These are phyloP conservation scores for Aurelia aurita DNA, from an alignment of 30 jellyfish, hydroid and myxozoan species.

Conservation along the genomic window DNA sequence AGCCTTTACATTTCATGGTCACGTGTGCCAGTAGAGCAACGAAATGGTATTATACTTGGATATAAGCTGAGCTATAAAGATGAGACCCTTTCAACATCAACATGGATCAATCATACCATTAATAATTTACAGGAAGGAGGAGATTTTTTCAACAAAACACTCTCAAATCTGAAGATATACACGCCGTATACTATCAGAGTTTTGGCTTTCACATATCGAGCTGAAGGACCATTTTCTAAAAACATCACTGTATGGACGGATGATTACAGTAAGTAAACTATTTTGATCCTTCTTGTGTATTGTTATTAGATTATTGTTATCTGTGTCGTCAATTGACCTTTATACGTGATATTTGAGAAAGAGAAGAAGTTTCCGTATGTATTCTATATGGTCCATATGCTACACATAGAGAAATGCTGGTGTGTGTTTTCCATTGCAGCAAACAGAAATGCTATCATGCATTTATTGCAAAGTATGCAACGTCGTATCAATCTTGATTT, in stretches of 20 bases:
- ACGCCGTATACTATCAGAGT: constrained; percentile 35
- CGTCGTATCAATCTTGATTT: too few relatives aligned
- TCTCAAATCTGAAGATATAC: constrained; percentile 36
- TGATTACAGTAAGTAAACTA: constrained; percentile 27
- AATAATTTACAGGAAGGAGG: neutral
- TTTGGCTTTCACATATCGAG: constrained; percentile 31
- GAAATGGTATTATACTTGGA: constrained; percentile 59
- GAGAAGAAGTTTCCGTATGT: too few relatives aligned
- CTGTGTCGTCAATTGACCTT: neutral
- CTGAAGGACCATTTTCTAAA: constrained; percentile 31
- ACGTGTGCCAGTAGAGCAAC: constrained; percentile 19
- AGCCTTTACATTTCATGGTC: constrained; percentile 35
- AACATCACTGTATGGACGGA: constrained; percentile 58
- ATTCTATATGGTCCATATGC: too few relatives aligned
- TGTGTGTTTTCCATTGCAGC: too few relatives aligned
- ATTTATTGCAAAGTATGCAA: too few relatives aligned
- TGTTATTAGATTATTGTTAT: neutral
- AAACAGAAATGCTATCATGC: too few relatives aligned
- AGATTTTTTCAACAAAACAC: constrained; percentile 12
- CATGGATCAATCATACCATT: neutral
- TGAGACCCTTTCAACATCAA: constrained; percentile 2
- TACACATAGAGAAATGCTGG: too few relatives aligned
- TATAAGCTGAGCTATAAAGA: constrained; percentile 50
- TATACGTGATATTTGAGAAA: too few relatives aligned
- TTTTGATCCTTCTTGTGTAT: neutral